Evolutionary conservation across 2,888 invertebrate species (phyloP), one percentile per base, ranked within the genome.

Genomic region (Priocnemis perturbator): DNA sequence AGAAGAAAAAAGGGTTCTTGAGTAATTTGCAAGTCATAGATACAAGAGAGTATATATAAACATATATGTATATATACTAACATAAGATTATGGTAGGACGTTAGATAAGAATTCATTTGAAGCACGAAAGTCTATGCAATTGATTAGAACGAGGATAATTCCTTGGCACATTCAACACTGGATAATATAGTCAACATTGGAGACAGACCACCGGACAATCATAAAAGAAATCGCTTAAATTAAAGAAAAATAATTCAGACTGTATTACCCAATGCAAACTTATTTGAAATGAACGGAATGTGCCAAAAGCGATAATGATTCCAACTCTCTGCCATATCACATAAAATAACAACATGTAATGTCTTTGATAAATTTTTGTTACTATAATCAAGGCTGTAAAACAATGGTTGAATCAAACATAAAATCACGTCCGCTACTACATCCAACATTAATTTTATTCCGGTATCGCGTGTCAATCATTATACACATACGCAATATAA

Each of bases 1-100:
- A 74, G 73, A 77, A 77, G 71, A 74, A 79, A 78, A 74, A 11
- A 11, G 37, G 71, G 67, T 66, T 67, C 52, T 57, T 5, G 21
- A 74, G 37, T 21, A 66, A 68, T 58, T 59, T 52, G 37, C 48
- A 19, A 64, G 19, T 64, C 59, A 47, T 19, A 67, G 61, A 19
- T 47, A 76, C 53, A 67, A 60, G 50, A 30, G 63, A 71, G 55
- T 67, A 70, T 73, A 70, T 73, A 67, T 37, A 37, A 37, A 37
- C 7, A 37, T 37, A 37, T 37, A 37, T 37, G 37, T 37, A 37
- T 37, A 37, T 37, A 37, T 37, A 37, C 4, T 11, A 11, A 37
- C 37, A 37, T 37, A 37, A 37, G 37, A 37, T 37, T 37, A 37
- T 11, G 37, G 14, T 11, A 37, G 37, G 37, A 11, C 37, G 37